Evolutionary conservation across 2,888 invertebrate species (phyloP), one percentile per base, ranked within the genome.

Genomic region (Ditylenchus weischeri): DNA sequence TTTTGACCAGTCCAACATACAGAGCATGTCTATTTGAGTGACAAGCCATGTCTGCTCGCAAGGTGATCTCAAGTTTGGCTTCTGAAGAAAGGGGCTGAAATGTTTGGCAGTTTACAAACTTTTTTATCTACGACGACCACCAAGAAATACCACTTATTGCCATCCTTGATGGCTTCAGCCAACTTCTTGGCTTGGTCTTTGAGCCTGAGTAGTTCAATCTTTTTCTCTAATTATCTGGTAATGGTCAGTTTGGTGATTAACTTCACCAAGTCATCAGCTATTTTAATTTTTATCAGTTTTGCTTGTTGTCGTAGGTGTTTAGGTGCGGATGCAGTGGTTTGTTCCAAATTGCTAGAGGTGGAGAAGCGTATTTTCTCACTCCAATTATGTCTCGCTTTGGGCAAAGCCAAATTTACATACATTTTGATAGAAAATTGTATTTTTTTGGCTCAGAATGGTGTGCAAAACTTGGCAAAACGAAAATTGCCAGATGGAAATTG

Each of bases 1-100:
- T n/a, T n/a, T 19, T 64, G 94, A 94, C 92, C 96, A 98, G 84
- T 94, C 93, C 68, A 98, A 90, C 85, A 98, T 87, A 83, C 93
- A 92, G 77, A 90, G 89, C 82, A 96, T 88, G 85, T 96, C 81
- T 23, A 77, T 70, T 59, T 80, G 79, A 4, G 71, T 71, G 35
- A 72, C 74, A 61, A 23, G 62, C 51, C 35, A 74, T 57, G 57
- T 71, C 71, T 29, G 69, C 63, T 18, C 64, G 49, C 23, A 71
- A 18, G 47, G 58, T 57, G 6, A 74, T 71, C 43, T 51, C 62
- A 71, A 71, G 54, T 23, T 38, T 48, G n/a, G 54, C 62, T 49
- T 70, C 60, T 15, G 50, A 21, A 50, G 59, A 62, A 49, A 43
- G 43, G 43, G 50, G 62, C 50, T 62, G 23, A 62, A 62, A 50